Base-by-base conservation (phyloP, 2,797 vertebrate species). In the Eulemur mongoz region DNA sequence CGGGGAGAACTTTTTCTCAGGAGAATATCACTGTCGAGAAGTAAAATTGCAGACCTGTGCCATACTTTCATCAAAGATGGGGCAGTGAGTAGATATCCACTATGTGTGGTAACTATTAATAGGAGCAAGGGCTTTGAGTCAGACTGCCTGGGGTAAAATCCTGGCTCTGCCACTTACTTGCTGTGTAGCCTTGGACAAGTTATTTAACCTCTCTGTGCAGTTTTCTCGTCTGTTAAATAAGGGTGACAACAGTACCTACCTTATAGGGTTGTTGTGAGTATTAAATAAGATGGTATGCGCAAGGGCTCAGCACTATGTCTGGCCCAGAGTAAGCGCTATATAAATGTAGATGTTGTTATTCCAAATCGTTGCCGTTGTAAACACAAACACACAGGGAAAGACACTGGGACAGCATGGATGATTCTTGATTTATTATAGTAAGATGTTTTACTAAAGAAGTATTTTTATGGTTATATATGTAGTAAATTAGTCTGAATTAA, bases 41-140 rank as follows among this genome's bases (percentile, higher is more conserved):
- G 94, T 87, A 99, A 99, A 96, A 99, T 99, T 4, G 99, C 99
- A 1, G 99, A 99, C 87, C 99, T 99, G 73, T 99, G 99, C 96
- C 99, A 99, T 94, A 99, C 99, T 0, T 99, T 99, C 98, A 99
- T 99, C 98, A 99, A 99, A 98, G 99, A 99, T 0, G 99, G 99
- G 9, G 99, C 99, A 0, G 99, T 99, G 96, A 99, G 99, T 99
- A 90, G 67, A 15, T 18, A 0, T 12, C 30, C 65, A 2, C 25
- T 4, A 0, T 1, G 8, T 12, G 5, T 12, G 23, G 35, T 15
- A 4, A 25, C 0, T 7, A 25, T 57, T 57, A 57, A 57, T 57
- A n/a, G 76, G 35, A 76, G 38, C 59, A 6, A 40, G 48, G 32
- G 43, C 27, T 67, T 61, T 5, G 12, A n/a, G 32, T 43, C 45